phyloP scores from a whole-genome alignment of 37 sponge, comb jelly and placozoan genomes.

The Crambe crambe region DNA sequence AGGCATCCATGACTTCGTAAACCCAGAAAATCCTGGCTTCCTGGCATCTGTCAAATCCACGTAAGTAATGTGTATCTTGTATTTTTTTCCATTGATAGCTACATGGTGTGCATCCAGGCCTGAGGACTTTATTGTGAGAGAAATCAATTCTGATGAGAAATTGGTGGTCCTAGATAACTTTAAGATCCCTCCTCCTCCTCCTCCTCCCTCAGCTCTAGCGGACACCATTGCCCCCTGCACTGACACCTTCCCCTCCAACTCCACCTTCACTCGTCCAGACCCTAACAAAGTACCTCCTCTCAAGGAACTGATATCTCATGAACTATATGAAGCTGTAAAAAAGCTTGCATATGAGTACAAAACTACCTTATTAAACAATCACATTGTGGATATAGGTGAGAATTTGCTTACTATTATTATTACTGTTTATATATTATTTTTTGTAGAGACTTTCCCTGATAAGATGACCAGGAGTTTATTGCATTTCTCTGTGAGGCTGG shows the following conservation, averaged over 20 bases:
- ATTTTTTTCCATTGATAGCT: too few relatives aligned
- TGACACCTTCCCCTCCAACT: neutral
- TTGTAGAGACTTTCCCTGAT: conserved; percentile 17
- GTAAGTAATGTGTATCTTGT: too few relatives aligned
- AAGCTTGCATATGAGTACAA: neutral
- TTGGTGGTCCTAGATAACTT: conserved; percentile 18
- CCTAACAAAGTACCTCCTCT: neutral
- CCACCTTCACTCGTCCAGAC: neutral
- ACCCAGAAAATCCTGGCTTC: conserved; percentile 11
- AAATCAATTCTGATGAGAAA: conserved; percentile 18
- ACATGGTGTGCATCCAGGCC: too few relatives aligned
- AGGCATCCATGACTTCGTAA: neutral
- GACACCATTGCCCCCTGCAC: too few relatives aligned
- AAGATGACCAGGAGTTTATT: conserved; percentile 7
- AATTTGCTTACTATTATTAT: too few relatives aligned
- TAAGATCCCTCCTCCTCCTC: neutral
- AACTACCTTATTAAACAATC: neutral
- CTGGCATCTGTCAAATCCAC: neutral
- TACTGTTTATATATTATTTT: too few relatives aligned
- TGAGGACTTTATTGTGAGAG: conserved; percentile 56
- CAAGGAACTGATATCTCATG: conserved; percentile 4
- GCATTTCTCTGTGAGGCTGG: conserved; percentile 21
- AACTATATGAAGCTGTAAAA: neutral
- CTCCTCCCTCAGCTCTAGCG: too few relatives aligned
- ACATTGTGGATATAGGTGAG: neutral